Percentiles rank a stretch among this genome's conserved stretches.
Conservation (phyloP, 2,797 vertebrate species). For the Garrulus glandarius region DNA sequence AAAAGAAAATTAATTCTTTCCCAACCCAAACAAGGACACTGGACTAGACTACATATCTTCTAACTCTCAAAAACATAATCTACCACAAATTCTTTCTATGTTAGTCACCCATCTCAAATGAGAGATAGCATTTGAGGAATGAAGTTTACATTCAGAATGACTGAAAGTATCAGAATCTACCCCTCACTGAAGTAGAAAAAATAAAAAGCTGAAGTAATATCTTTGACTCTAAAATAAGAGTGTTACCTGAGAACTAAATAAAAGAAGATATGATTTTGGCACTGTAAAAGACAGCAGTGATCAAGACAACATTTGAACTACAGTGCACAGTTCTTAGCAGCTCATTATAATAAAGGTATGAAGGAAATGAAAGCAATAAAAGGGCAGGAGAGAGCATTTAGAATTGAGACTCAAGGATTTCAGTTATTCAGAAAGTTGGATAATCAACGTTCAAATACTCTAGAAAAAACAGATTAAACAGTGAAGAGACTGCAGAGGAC, state of each 20-base stretch:
- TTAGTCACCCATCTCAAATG: neutral
- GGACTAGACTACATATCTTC: neutral
- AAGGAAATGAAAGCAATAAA: slow-evolving; percentile 11
- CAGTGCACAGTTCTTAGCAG: neutral
- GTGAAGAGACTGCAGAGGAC: neutral
- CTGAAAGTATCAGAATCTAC: neutral
- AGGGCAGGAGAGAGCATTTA: neutral
- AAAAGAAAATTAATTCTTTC: neutral
- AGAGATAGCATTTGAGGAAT: neutral
- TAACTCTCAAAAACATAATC: neutral
- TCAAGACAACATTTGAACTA: neutral
- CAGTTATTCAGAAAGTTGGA: neutral
- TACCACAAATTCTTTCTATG: neutral
- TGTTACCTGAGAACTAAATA: neutral
- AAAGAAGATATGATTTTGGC: neutral
- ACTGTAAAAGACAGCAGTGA: neutral
- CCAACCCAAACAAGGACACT: neutral
- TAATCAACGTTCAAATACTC: neutral
- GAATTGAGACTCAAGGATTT: neutral
- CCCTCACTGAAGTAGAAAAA: neutral
- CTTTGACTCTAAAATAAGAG: neutral
- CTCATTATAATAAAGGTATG: neutral
- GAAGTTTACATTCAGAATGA: neutral
- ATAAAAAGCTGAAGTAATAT: neutral
- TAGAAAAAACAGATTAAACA: neutral